Evolutionary conservation across 1,140 invertebrate species (phyloP).

Genomic region (Sycophila sp.): DNA sequence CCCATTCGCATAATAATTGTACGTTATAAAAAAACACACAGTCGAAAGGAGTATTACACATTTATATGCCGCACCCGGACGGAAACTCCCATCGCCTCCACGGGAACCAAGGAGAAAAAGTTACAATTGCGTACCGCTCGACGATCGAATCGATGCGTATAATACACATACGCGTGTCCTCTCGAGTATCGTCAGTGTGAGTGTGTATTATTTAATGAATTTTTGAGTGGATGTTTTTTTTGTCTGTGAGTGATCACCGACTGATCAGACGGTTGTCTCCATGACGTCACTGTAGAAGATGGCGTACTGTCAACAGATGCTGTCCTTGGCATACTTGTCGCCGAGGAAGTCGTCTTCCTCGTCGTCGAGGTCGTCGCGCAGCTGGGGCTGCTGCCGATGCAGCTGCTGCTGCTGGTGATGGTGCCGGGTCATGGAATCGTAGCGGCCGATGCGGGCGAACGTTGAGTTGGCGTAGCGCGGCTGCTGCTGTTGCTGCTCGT

Average conservation of each 20-base stretch:
- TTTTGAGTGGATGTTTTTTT: neutral
- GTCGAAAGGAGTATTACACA: too few species aligned
- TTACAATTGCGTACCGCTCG: too few species aligned
- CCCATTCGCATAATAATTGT: too few species aligned
- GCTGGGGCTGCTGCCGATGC: conserved; percentile 33
- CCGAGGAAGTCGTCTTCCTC: neutral
- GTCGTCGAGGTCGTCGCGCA: conserved; percentile 63
- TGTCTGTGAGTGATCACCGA: too few species aligned
- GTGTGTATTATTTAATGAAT: too few species aligned
- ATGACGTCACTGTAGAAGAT: conserved; percentile 63
- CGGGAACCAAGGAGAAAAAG: too few species aligned
- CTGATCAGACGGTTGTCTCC: conserved; percentile 72
- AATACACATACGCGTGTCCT: neutral
- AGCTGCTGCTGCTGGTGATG: neutral
- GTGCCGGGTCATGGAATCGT: conserved; percentile 5
- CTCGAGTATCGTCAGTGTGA: too few species aligned
- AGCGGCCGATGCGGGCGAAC: conserved; percentile 21
- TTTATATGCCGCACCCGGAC: too few species aligned
- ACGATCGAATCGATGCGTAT: too few species aligned
- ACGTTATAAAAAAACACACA: too few species aligned
- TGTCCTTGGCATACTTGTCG: conserved; percentile 66
- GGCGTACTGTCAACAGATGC: conserved; percentile 78
- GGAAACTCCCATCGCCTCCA: too few species aligned
- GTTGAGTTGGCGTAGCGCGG: conserved; percentile 32
- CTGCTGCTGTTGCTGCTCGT: neutral